A percentile compares a stretch with the other conserved stretches of the same genome.
phyloP scores from a whole-genome alignment of 1,140 invertebrate species.

The Drosophila repleta region DNA sequence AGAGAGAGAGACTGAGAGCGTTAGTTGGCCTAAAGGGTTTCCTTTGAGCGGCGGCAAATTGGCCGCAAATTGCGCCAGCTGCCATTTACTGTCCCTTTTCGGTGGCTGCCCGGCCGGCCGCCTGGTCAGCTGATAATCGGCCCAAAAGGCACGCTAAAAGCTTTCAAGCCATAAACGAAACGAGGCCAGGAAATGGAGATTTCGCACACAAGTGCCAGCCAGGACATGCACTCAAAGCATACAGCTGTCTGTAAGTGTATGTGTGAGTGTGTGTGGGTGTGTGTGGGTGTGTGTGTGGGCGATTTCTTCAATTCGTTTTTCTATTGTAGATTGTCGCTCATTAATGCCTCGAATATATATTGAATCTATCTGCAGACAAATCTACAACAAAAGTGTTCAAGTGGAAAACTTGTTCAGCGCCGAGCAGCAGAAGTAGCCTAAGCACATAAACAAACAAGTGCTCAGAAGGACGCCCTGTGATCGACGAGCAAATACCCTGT shows the following conservation, averaged over 20 bases:
- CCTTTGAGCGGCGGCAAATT: constrained; percentile 50
- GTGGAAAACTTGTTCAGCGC: constrained; percentile 69
- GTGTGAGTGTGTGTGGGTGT: constrained; percentile 26
- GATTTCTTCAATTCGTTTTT: constrained; percentile 73
- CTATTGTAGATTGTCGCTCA: constrained; percentile 76
- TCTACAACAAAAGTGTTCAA: constrained; percentile 77
- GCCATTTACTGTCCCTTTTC: constrained; percentile 35
- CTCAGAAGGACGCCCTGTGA: not conserved
- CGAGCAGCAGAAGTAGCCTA: constrained; percentile 27
- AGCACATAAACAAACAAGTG: constrained; percentile 34
- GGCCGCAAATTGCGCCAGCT: constrained; percentile 63
- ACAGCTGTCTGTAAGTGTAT: constrained; percentile 31
- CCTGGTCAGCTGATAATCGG: constrained; percentile 65
- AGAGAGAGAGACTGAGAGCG: not conserved
- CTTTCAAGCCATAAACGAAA: constrained; percentile 74
- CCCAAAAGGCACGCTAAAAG: constrained; percentile 69
- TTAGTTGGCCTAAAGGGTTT: constrained; percentile 18
- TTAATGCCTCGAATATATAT: constrained; percentile 73
- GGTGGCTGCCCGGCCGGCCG: not conserved
- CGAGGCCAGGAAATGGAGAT: constrained; percentile 74
- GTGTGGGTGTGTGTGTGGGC: constrained; percentile 21
- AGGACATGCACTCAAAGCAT: constrained; percentile 70
- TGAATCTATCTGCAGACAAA: constrained; percentile 71
- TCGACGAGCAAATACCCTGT: constrained; percentile 19
- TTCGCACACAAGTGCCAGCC: constrained; percentile 74